phyloP scores from a whole-genome alignment of 2,113 vertebrate genomes.

The Steatornis caripensis region DNA sequence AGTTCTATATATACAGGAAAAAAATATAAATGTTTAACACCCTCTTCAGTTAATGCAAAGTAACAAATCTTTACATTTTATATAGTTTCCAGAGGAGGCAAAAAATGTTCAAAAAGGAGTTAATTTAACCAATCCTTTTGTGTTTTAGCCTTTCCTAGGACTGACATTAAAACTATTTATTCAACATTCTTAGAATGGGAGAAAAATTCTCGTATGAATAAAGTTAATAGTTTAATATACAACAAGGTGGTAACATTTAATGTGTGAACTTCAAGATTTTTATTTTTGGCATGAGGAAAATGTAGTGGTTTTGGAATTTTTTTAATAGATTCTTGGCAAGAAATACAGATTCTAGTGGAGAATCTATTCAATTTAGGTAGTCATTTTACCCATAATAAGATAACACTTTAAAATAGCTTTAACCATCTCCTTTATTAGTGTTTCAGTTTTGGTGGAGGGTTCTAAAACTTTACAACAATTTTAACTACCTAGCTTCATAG shows the following conservation, averaged over 20 bases:
- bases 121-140: background rate
- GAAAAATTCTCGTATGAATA: background rate
- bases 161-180: background rate
- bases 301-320: background rate
- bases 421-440: background rate
- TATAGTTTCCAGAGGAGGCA: background rate
- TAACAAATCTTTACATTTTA: background rate
- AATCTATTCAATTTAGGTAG: background rate
- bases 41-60: background rate
- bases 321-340: background rate
- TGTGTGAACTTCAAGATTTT: background rate
- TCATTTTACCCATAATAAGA: background rate
- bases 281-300: background rate
- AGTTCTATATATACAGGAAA: background rate
- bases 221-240: background rate
- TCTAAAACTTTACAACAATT: background rate
- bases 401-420: background rate
- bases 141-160: background rate
- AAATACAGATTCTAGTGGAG: background rate
- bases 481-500: background rate
- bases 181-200: background rate
- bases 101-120: background rate
- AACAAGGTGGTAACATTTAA: background rate
- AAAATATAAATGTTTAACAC: background rate
- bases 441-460: background rate